Base-by-base conservation (phyloP, 1,140 invertebrate species). In the Hycleus cichorii region DNA sequence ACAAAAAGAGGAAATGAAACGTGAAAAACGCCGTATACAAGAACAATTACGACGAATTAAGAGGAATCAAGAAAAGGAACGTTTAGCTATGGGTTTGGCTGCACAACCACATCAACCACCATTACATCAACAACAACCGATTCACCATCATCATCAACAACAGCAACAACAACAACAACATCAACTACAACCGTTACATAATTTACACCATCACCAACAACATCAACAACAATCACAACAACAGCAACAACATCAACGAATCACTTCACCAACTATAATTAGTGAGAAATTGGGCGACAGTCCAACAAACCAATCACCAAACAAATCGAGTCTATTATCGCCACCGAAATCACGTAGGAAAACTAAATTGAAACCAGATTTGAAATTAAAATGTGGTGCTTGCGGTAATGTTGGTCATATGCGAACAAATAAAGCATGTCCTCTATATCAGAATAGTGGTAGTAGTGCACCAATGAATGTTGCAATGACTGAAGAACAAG, bases 341-440 rank as follows among this genome's bases (percentile, higher is more conserved):
- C 69, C 71, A 4, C 62, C 65, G 26, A 74, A 71, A 11, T 84
- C 83, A 0, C 79, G 85, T 53, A 86, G 91, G 66, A 90, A 90
- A 67, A 82, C 87, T 18, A 94, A 93, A 78, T 76, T 93, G 26
- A 93, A 93, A 71, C 89, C 91, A 26, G 90, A 95, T 75, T 78
- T 95, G 2, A 94, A 95, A 77, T 78, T 99, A 12, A 89, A 89
- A 78, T 99, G 97, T 76, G 95, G 96, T 11, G 95, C 96, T 10
- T 99, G 97, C 77, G 95, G 95, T 3, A 89, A 93, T 68, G 88
- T 87, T 25, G 85, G 86, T 1, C 84, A 87, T 64, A 87, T 87
- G 85, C 79, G 69, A 47, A 98, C 96, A 0, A 98, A 98, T 74
- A 96, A 96, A 73, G 90, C 94, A 1, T 98, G 96, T 76, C 95